Conservation (phyloP, 2,888 invertebrate genomes). For the Hololepta plana region DNA sequence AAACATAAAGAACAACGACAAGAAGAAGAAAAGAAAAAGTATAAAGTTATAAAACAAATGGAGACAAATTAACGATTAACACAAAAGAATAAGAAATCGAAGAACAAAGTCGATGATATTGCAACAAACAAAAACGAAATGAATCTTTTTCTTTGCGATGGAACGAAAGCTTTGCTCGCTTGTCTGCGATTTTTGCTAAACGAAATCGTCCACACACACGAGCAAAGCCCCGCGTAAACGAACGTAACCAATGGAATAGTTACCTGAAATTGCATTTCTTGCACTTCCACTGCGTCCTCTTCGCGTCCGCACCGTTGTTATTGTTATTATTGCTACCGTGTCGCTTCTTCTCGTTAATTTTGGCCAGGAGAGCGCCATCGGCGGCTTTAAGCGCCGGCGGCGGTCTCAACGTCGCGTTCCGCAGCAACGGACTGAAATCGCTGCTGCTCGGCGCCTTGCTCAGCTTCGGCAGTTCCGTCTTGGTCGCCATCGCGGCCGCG, state of each 20-base stretch:
- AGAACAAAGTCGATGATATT: neutral
- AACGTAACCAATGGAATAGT: slow-evolving; percentile 17
- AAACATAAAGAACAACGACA: no score
- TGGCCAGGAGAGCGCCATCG: slow-evolving; percentile 29
- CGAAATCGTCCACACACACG: neutral
- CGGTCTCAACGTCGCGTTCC: slow-evolving; percentile 21
- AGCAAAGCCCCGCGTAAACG: slow-evolving; percentile 3
- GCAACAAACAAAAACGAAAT: slow-evolving; percentile 1
- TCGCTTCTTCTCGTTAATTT: slow-evolving; percentile 14
- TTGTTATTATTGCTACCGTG: no score
- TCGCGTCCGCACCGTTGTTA: slow-evolving; percentile 32
- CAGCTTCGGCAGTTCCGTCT: slow-evolving; percentile 17
- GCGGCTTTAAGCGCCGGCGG: slow-evolving; percentile 41
- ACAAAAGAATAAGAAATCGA: no score
- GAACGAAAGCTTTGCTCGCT: slow-evolving; percentile 5
- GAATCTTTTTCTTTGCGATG: slow-evolving; percentile 4
- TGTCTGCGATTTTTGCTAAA: slow-evolving; percentile 3
- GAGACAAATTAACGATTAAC: no score
- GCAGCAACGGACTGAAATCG: slow-evolving; percentile 18
- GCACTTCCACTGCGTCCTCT: slow-evolving; percentile 73
- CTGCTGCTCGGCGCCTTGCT: slow-evolving; percentile 11
- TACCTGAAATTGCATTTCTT: slow-evolving; percentile 79
- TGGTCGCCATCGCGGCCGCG: slow-evolving; percentile 12
- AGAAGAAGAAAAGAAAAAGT: no score
- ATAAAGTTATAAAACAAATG: no score